These are phyloP conservation scores for Micronisus gabar DNA, from an alignment of 2,113 vertebrate species.

Conservation along the genomic window DNA sequence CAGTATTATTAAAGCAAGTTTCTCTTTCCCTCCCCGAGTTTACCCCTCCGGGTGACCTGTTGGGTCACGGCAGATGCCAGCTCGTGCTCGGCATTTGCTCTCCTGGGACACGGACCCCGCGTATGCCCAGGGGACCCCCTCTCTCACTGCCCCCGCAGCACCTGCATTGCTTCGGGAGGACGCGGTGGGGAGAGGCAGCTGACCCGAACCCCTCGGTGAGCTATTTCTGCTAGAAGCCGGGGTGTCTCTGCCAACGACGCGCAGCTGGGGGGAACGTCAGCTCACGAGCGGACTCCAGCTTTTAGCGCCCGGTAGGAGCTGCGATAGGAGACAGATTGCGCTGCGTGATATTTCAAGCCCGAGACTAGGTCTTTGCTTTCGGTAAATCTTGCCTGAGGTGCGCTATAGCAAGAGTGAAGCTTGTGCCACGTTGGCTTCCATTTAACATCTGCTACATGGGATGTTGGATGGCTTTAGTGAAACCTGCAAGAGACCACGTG, in stretches of 20 bases:
- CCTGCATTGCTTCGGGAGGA: not conserved
- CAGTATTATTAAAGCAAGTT: not conserved
- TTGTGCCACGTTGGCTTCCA: not conserved
- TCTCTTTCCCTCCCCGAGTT: not conserved
- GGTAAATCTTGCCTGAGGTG: not conserved
- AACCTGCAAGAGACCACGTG: fast-evolving
- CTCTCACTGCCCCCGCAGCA: fast-evolving
- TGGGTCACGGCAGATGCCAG: not conserved
- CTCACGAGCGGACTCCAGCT: not conserved
- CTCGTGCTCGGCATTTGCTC: fast-evolving
- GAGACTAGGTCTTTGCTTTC: not conserved
- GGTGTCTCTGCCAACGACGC: not conserved
- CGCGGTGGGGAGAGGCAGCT: not conserved
- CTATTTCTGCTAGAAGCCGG: not conserved
- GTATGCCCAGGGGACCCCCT: fast-evolving
- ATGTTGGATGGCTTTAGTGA: not conserved
- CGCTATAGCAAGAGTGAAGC: not conserved
- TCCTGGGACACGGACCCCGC: not conserved
- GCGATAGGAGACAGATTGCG: fast-evolving
- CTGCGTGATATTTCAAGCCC: fast-evolving
- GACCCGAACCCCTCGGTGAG: not conserved
- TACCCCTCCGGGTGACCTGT: not conserved
- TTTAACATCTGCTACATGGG: not conserved
- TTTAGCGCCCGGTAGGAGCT: fast-evolving
- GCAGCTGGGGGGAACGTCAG: not conserved